Conservation (phyloP, 92 coral and sea anemone species). For the Epizoanthus stellaris region DNA sequence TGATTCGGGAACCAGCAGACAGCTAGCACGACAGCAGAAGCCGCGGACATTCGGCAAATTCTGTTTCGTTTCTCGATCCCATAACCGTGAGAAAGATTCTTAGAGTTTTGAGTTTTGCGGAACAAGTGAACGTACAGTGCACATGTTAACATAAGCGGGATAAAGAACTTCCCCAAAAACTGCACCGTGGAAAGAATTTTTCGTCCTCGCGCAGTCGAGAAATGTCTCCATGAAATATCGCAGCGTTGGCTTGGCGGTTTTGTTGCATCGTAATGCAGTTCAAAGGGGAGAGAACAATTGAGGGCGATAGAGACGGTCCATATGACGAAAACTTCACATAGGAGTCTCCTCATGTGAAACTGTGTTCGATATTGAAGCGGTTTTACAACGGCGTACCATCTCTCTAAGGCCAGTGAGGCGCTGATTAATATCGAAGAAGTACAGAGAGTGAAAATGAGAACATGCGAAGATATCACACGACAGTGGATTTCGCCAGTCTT, state of each 20-base stretch:
- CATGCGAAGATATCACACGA: conserved; percentile 64
- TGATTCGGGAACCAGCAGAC: conserved; percentile 71
- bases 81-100: conserved; percentile 36
- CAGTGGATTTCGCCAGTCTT: conserved; percentile 55
- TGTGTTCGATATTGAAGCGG: conserved; percentile 63
- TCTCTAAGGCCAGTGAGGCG: conserved; percentile 60
- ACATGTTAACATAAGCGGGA: conserved; percentile 58
- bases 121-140: conserved; percentile 47
- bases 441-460: conserved; percentile 53
- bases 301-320: conserved; percentile 47
- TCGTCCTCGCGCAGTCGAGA: conserved; percentile 2
- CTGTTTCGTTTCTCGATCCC: conserved; percentile 51
- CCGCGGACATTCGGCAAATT: conserved; percentile 67
- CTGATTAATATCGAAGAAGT: conserved; percentile 63
- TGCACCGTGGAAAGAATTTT: conserved; percentile 49
- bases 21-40: conserved; percentile 50
- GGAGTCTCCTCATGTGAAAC: conserved; percentile 59
- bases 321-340: conserved; percentile 41
- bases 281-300: conserved; percentile 52
- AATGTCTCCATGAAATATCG: conserved; percentile 42
- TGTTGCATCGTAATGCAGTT: conserved; percentile 40
- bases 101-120: conserved; percentile 48
- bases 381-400: conserved; percentile 72
- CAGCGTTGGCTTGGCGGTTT: conserved; percentile 45
- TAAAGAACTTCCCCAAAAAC: conserved; percentile 57